Percentiles rank a stretch among this genome's conserved stretches.
Conservation (phyloP, 2,113 vertebrate genomes). For the Thamnaconus septentrionalis region DNA sequence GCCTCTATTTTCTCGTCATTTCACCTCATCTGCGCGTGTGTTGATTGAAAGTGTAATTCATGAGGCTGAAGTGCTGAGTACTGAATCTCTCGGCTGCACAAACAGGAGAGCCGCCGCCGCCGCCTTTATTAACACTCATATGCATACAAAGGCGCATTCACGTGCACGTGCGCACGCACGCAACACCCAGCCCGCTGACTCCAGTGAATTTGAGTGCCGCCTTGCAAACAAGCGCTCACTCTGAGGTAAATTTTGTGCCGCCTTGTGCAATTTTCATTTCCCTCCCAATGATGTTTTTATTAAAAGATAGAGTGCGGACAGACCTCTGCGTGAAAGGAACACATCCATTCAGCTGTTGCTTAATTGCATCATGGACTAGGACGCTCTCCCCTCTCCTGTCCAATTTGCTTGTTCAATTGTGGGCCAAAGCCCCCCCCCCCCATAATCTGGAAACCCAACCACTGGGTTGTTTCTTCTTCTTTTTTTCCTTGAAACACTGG, state of each 20-base stretch:
- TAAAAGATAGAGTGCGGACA: slow-evolving; percentile 55
- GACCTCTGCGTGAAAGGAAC: slow-evolving; percentile 38
- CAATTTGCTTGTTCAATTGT: slow-evolving; percentile 55
- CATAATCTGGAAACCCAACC: slow-evolving; percentile 56
- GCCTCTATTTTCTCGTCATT: slow-evolving; percentile 3
- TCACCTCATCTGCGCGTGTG: slow-evolving; percentile 2
- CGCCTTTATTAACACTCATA: slow-evolving; percentile 20
- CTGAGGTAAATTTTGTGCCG: slow-evolving; percentile 31
- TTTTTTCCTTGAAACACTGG: slow-evolving; percentile 33
- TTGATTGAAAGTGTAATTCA: slow-evolving; percentile 59
- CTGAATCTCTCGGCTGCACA: slow-evolving; percentile 31
- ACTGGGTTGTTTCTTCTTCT: slow-evolving; percentile 2
- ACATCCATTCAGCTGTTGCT: slow-evolving; percentile 61
- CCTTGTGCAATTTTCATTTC: slow-evolving; percentile 49
- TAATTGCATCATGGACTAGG: slow-evolving; percentile 67
- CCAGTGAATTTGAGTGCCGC: slow-evolving; percentile 23
- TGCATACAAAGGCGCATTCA: slow-evolving; percentile 1
- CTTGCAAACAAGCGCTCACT: slow-evolving; percentile 8
- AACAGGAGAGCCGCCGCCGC: slow-evolving; percentile 11
- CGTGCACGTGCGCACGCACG: slow-evolving; percentile 1
- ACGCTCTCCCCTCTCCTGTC: slow-evolving; percentile 45
- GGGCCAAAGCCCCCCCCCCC: slow-evolving; percentile 30
- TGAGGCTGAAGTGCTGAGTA: slow-evolving; percentile 48
- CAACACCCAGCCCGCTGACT: slow-evolving; percentile 8
- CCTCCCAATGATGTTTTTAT: slow-evolving; percentile 52